Base-by-base conservation (phyloP, 2,888 invertebrate genomes). In the Amphimallon solstitiale region DNA sequence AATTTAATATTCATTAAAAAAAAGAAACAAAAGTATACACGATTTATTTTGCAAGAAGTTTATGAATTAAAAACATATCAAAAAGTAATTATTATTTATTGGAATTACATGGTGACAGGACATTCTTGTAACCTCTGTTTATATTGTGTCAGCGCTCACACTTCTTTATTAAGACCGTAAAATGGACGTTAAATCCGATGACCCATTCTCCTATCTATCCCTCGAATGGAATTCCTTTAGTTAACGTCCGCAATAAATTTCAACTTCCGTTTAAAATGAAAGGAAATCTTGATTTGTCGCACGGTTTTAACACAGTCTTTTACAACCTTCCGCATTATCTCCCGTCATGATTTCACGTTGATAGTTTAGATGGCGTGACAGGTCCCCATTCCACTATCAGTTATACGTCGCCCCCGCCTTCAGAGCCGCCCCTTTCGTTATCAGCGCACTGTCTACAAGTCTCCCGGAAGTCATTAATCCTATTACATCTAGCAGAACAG, bases 261-360 rank as follows among this genome's bases (percentile, higher is more conserved):
- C 9, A 7, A 23, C 10, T 38, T 23, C 23, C 40, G 40, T 40
- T 56, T 40, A 19, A 40, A 40, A 40, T 40, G 56, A 56, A 40
- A 40, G 56, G 40, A 40, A 56, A 56, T 56, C 56, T 35, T 40
- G 56, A 56, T 56, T 56, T 56, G 56, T 56, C 56, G 38, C 40
- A 56, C 51, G 35, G 51, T 51, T 51, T 51, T 35, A 51, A 35
- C 51, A 14, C 14, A 51, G 35, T 51, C 51, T 51, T 51, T 51
- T 51, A 51, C 35, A 51, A 35, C 35, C 51, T 51, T 12, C 12
- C 51, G 51, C 35, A 9, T 51, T 51, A 34, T 51, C 51, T 35
- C 3, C 51, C 34, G 51, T 51, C 51, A 51, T 35, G 51, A 51
- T 51, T 51, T 51, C 17, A 51, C 51, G 51, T 51, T 51, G 51